phyloP scores from a whole-genome alignment of 2,113 vertebrate genomes.

The Diphyllodes magnificus region DNA sequence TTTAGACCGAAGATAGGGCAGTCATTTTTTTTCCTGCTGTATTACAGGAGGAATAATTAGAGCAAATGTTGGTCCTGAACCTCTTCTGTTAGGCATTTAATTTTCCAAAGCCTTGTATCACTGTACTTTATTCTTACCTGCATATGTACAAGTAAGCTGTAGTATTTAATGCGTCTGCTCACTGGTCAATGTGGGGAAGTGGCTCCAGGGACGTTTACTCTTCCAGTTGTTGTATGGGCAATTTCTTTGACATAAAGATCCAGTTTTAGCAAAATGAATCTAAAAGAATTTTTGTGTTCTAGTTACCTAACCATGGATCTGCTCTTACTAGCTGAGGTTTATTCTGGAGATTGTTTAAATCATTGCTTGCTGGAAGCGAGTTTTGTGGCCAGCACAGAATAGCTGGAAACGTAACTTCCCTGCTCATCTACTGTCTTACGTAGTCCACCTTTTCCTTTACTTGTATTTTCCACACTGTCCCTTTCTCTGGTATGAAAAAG shows the following conservation, averaged over 20 bases:
- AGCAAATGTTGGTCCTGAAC: constrained; percentile 9
- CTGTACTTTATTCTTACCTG: not conserved
- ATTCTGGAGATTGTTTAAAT: not conserved
- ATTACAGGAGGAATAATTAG: not conserved
- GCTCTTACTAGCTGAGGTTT: not conserved
- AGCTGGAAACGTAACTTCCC: not conserved
- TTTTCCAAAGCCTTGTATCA: not conserved
- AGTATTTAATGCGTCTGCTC: not conserved
- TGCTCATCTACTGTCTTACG: not conserved
- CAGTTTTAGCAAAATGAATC: not conserved
- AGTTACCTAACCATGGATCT: not conserved
- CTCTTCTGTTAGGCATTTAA: not conserved
- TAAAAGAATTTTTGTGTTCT: not conserved
- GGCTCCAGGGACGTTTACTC: not conserved
- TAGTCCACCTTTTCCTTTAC: not conserved
- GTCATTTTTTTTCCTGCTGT: not conserved
- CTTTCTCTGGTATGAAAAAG: not conserved
- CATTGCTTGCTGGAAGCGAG: not conserved
- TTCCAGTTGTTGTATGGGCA: not conserved
- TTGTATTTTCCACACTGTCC: not conserved
- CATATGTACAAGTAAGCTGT: not conserved
- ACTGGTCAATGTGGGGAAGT: not conserved
- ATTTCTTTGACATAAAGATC: not conserved
- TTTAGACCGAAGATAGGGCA: not conserved
- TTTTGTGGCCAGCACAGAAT: not conserved